Evolutionary conservation across 1,140 invertebrate species (phyloP), one percentile per base, ranked within the genome.

Genomic region (Heterodera carotae): DNA sequence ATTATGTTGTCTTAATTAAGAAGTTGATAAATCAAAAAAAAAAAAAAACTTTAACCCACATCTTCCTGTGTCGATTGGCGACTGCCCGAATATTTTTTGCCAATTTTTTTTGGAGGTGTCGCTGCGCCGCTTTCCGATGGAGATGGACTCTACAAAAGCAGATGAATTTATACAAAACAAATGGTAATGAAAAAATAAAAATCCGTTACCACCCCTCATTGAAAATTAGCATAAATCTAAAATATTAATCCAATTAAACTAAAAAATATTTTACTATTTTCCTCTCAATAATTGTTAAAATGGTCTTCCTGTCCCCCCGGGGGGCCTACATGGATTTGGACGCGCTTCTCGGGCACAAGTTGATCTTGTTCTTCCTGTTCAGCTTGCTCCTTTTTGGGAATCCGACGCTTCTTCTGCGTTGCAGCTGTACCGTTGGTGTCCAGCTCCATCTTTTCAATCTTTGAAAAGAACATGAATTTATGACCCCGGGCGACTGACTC

Each of bases 331-430:
- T 66, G 60, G 27, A 81, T 69, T 59, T 59, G 79, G 69, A 81
- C 72, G 48, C 73, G 34, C 70, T 80, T 80, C 75, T 80, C 79
- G 33, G 79, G 79, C 15, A 80, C 79, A 33, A 80, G 33, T 68
- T 80, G 79, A 18, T 80, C 80, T 33, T 72, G n/a, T 33, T 75
- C 64, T 56, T 36, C 2, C 68, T 43, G 53, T 6, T 48, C 68
- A n/a, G n/a, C n/a, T n/a, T n/a, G n/a, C 69, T 25, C 76, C 34
- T 48, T 80, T 82, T 77, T 62, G 43, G 29, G 39, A 25, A 74
- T 34, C 39, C 59, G 48, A 3, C 77, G 34, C 59, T 71, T 66
- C 60, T 76, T 76, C 31, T 76, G 43, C 36, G n/a, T n/a, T n/a
- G n/a, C 36, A 6, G 59, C 22, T 12, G 39, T 36, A 12, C 59